Evolutionary conservation across 1,140 invertebrate species (phyloP).

Genomic region (Drosophila tani): DNA sequence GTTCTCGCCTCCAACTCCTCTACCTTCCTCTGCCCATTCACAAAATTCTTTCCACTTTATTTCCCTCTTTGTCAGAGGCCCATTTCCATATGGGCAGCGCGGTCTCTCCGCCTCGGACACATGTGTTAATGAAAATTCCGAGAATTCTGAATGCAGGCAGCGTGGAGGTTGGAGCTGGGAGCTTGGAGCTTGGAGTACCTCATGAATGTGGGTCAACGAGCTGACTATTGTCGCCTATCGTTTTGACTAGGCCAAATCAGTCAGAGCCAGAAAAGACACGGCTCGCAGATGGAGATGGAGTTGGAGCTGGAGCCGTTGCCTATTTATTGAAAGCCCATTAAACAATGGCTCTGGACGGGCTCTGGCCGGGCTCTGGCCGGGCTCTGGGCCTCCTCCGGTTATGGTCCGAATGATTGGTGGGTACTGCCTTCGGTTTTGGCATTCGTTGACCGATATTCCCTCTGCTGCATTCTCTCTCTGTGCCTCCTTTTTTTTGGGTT

Average conservation of each 20-base stretch:
- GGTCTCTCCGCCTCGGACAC: constrained; percentile 42
- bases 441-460: constrained; percentile 72
- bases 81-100: constrained; percentile 65
- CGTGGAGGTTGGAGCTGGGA: constrained; percentile 25
- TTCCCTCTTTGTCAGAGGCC: constrained; percentile 41
- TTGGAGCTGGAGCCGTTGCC: constrained; percentile 20
- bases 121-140: constrained; percentile 83
- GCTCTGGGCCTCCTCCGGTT: constrained; percentile 25
- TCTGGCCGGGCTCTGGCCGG: constrained; percentile 1
- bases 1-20: not conserved
- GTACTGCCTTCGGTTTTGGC: constrained; percentile 37
- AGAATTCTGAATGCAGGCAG: constrained; percentile 59
- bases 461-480: constrained; percentile 6
- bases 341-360: constrained; percentile 59
- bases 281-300: constrained; percentile 2
- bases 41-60: constrained; percentile 60
- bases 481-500: constrained; percentile 55
- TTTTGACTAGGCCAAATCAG: constrained; percentile 77
- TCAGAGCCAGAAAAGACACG: constrained; percentile 40
- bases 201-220: constrained; percentile 78
- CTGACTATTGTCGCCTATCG: constrained; percentile 72
- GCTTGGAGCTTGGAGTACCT: constrained; percentile 27
- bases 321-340: constrained; percentile 79
- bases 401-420: constrained; percentile 57
- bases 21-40: constrained; percentile 55